Conservation (phyloP, 2,113 vertebrate species). For the Halichoeres trimaculatus region DNA sequence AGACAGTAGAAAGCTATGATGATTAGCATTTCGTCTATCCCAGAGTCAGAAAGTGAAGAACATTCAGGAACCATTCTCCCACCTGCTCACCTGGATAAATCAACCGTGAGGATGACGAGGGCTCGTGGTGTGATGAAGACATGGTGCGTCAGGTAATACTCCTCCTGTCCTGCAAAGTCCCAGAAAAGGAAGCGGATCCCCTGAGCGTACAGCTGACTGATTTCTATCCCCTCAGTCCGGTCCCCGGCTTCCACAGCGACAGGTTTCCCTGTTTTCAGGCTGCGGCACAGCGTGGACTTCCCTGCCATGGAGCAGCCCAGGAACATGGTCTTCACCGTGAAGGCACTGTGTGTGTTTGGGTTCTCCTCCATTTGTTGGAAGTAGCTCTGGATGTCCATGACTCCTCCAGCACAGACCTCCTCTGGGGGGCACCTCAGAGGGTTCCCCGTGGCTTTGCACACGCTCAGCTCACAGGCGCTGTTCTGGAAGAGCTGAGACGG, state of each 20-base stretch:
- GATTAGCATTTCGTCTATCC: no score
- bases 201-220: slow-evolving; percentile 16
- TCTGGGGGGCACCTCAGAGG: slow-evolving; percentile 39
- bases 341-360: slow-evolving; percentile 18
- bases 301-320: slow-evolving; percentile 48
- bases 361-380: slow-evolving; percentile 30
- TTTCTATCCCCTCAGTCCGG: slow-evolving; percentile 38
- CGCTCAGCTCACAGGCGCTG: slow-evolving; percentile 18
- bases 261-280: slow-evolving; percentile 32
- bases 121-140: slow-evolving; percentile 46
- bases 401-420: slow-evolving; percentile 45
- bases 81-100: slow-evolving; percentile 40
- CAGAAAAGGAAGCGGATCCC: slow-evolving; percentile 34
- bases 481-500: slow-evolving; percentile 32
- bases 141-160: slow-evolving; percentile 52
- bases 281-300: slow-evolving; percentile 41
- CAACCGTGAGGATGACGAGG: slow-evolving; percentile 34
- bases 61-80: no score
- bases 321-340: slow-evolving; percentile 45
- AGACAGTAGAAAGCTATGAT: no score
- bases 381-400: slow-evolving; percentile 42
- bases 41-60: no score
- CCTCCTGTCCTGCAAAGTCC: slow-evolving; percentile 50
- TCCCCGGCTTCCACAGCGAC: slow-evolving; percentile 16
- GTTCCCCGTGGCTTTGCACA: slow-evolving; percentile 28